Base-by-base conservation (phyloP, 2,888 invertebrate species). In the Augiades crinisus region DNA sequence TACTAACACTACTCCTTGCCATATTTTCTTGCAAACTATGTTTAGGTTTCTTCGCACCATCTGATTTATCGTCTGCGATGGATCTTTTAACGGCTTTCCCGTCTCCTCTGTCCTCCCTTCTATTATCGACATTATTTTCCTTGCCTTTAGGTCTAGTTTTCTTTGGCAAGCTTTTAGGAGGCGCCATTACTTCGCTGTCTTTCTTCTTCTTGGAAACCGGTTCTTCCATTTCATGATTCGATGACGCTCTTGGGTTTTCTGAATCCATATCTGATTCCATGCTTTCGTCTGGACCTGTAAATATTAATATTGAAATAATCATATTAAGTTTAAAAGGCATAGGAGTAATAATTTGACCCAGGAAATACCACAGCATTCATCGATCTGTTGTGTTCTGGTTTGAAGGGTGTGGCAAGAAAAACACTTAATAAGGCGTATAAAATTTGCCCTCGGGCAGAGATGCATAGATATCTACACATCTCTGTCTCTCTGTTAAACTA, bases 101-200 rank as follows among this genome's bases (percentile, higher is more conserved):
- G n/a, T n/a, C n/a, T n/a, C n/a, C n/a, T n/a, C n/a, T n/a, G n/a
- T n/a, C n/a, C n/a, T n/a, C n/a, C 5, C 33, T 49, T 22, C 13
- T 27, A 30, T 21, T 30, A 10, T 30, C 37, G 7, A n/a, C 7
- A 0, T 30, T 44, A 44, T 44, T 50, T 17, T 44, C 50, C 27
- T 54, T 27, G 44, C 14, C 14, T 41, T 43, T 10, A 40, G 33
- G 41, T 37, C 47, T 36, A 6, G 41, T 52, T 59, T 77, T 84
- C 58, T 78, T 86, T 0, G 85, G 85, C 1, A 81, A 33, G 2
- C 69, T 56, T 56, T 79, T 83, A 0, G 86, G 86, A 0, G 86
- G 86, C 0, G 82, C 84, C 86, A 86, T 86, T 0, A 78, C 67
- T 53, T 78, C 75, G 5, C 52, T 57, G 5, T 63, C 61, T 30